A percentile compares a stretch with the other conserved stretches of the same genome.
Evolutionary conservation across 2,797 vertebrate species (phyloP).

Genomic region (Mareca penelope): DNA sequence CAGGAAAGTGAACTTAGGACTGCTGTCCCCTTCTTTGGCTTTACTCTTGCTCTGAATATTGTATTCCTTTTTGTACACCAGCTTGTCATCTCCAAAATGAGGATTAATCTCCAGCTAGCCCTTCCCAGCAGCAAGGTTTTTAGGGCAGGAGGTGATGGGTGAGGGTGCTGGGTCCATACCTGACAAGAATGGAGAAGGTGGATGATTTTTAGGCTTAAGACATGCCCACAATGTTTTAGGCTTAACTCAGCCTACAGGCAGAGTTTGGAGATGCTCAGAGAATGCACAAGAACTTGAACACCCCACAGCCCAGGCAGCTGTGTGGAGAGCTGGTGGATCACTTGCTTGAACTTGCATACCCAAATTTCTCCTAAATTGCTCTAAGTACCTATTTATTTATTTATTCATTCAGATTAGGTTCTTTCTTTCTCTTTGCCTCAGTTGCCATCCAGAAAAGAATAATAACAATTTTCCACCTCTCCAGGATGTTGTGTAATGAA

Average conservation of each 20-base stretch:
- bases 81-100: background rate
- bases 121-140: background rate
- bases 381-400: constrained; percentile 49
- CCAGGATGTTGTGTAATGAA: constrained; percentile 9
- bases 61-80: background rate
- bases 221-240: background rate
- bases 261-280: background rate
- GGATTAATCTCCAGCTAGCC: background rate
- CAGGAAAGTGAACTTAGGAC: background rate
- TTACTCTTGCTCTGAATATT: background rate
- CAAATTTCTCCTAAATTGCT: constrained; percentile 40
- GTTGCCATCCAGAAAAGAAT: background rate
- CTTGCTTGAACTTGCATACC: constrained; percentile 45
- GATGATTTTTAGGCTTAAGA: background rate
- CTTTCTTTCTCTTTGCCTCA: constrained; percentile 21
- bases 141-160: background rate
- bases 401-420: constrained; percentile 23
- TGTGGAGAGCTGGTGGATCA: constrained; percentile 11
- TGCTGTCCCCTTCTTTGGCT: background rate
- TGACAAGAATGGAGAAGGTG: background rate
- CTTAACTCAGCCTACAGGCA: background rate
- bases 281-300: background rate
- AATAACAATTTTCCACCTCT: background rate
- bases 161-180: background rate
- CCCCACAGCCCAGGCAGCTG: background rate